Evolutionary conservation across 2,113 vertebrate species (phyloP).

Genomic region (Myxocyprinus asiaticus): DNA sequence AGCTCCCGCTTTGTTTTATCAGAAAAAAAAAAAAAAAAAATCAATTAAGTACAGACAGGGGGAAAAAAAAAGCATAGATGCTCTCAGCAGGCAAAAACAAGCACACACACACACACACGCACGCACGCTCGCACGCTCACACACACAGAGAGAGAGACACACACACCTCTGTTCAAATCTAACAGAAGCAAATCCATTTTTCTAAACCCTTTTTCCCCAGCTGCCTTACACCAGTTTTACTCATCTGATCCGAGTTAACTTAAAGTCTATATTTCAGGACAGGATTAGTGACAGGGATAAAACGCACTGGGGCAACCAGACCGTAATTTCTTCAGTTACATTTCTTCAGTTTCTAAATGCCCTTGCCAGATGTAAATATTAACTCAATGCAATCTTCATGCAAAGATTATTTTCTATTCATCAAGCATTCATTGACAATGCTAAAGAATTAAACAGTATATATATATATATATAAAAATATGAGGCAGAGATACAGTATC

Average conservation of each 20-base stretch:
- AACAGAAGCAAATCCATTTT: too few relatives aligned
- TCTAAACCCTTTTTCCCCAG: too few relatives aligned
- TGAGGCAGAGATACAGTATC: too few relatives aligned
- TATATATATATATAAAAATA: too few relatives aligned
- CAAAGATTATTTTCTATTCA: neutral
- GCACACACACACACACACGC: neutral
- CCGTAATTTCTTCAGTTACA: too few relatives aligned
- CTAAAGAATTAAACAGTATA: too few relatives aligned
- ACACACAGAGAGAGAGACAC: too few relatives aligned
- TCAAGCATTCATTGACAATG: neutral
- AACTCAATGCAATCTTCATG: neutral
- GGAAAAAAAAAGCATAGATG: neutral
- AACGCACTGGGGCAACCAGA: neutral
- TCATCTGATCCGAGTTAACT: neutral
- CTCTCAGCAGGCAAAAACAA: neutral
- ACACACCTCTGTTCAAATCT: too few relatives aligned
- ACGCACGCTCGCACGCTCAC: too few relatives aligned
- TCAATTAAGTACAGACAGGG: neutral
- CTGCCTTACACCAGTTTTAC: too few relatives aligned
- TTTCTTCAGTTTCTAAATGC: neutral
- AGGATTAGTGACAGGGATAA: neutral
- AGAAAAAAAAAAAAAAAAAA: neutral
- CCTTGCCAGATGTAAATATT: neutral
- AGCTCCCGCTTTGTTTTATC: neutral
- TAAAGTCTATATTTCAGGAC: constrained; percentile 5